These are phyloP conservation scores for Siphlonurus alternatus DNA, from an alignment of 2,888 invertebrate species.

Conservation along the genomic window DNA sequence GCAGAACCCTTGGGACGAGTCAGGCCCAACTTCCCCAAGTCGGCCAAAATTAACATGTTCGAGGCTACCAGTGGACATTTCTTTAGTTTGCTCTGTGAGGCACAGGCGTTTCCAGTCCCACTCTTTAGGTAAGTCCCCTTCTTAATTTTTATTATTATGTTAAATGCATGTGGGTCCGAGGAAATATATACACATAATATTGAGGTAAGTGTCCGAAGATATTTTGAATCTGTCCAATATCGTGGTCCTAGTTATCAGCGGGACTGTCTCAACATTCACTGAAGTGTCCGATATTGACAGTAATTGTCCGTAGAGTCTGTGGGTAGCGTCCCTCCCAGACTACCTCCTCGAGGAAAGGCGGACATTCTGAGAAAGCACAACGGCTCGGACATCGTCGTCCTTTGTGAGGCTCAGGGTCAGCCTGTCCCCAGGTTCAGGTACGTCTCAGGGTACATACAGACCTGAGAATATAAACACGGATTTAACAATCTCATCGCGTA, in stretches of 20 bases:
- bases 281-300: not conserved
- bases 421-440: conserved; percentile 18
- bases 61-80: conserved; percentile 8
- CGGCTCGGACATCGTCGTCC: conserved; percentile 12
- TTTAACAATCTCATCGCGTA: too few species aligned
- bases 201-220: too few species aligned
- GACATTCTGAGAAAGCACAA: conserved; percentile 9
- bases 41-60: conserved; percentile 17
- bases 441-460: too few species aligned
- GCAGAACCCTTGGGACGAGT: conserved; percentile 24
- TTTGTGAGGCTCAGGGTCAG: conserved; percentile 18
- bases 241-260: too few species aligned
- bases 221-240: too few species aligned
- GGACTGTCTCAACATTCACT: too few species aligned
- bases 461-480: too few species aligned
- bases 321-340: conserved; percentile 17
- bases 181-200: too few species aligned
- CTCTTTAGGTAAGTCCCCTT: conserved; percentile 15
- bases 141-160: not conserved
- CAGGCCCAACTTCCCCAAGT: conserved; percentile 25
- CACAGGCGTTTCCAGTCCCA: conserved; percentile 54
- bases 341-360: conserved; percentile 14
- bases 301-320: conserved; percentile 14
- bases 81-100: conserved; percentile 51
- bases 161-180: not conserved